These are phyloP conservation scores for Stegodyphus mimosarum DNA, from an alignment of 1,140 invertebrate species.

Conservation along the genomic window DNA sequence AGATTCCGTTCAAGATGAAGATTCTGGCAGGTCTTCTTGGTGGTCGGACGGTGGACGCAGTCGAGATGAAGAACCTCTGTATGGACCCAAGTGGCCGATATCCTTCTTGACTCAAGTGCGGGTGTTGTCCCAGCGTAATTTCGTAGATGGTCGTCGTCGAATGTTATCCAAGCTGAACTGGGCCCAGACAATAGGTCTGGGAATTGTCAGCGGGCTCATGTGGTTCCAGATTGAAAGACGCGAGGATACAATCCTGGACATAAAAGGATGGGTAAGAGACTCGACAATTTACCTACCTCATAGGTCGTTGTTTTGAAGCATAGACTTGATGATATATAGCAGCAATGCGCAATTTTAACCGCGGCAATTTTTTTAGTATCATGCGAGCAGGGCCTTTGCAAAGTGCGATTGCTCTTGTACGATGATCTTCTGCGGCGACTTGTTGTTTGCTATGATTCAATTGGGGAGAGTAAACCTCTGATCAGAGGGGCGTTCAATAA, in stretches of 20 bases:
- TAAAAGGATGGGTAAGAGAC: slow-evolving; percentile 78
- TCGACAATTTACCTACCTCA: too few relatives aligned
- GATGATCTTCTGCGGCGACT: too few relatives aligned
- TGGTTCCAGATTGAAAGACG: slow-evolving; percentile 83
- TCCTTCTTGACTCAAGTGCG: slow-evolving; percentile 84
- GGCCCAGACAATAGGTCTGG: slow-evolving; percentile 81
- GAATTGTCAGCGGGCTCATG: slow-evolving; percentile 79
- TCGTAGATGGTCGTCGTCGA: slow-evolving; percentile 80
- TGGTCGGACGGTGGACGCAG: slow-evolving; percentile 71
- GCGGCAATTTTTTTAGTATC: too few relatives aligned
- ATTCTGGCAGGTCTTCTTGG: slow-evolving; percentile 76
- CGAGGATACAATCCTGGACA: slow-evolving; percentile 81
- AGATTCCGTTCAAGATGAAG: slow-evolving; percentile 72
- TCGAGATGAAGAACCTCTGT: slow-evolving; percentile 65
- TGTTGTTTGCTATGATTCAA: too few relatives aligned
- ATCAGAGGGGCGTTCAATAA: too few relatives aligned
- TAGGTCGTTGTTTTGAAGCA: too few relatives aligned
- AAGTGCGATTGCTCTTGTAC: too few relatives aligned
- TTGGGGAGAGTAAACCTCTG: too few relatives aligned
- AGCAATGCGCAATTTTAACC: too few relatives aligned
- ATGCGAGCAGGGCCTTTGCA: too few relatives aligned
- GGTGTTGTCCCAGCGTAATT: slow-evolving; percentile 81
- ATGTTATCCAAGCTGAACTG: slow-evolving; percentile 86
- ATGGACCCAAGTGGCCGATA: slow-evolving; percentile 76
- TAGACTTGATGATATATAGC: too few relatives aligned